Evolutionary conservation across 92 coral and sea anemone genomes (phyloP).

Genomic region (Ricordea florida): DNA sequence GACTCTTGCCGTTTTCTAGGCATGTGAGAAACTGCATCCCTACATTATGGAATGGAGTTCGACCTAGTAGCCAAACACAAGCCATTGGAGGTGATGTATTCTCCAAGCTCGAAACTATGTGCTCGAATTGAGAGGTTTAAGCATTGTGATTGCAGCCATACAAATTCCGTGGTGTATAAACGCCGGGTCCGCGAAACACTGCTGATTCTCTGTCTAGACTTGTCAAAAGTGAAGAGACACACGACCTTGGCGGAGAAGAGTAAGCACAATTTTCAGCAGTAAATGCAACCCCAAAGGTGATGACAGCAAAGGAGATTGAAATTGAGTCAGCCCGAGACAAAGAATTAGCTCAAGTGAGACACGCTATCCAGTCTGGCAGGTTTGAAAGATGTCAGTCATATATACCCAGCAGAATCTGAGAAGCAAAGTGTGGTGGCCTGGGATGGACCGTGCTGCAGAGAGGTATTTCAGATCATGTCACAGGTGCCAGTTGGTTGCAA

Average conservation of each 20-base stretch:
- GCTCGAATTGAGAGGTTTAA: conserved; percentile 48
- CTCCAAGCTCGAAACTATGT: conserved; percentile 32
- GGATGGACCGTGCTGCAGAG: conserved; percentile 49
- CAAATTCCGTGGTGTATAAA: conserved; percentile 17
- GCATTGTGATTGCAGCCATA: conserved; percentile 50
- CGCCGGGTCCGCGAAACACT: conserved; percentile 6
- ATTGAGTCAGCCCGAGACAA: background rate
- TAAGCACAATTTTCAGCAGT: background rate
- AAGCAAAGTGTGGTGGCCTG: conserved; percentile 68
- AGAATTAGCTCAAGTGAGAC: background rate
- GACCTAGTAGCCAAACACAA: conserved; percentile 51
- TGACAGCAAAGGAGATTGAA: background rate
- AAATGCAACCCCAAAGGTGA: background rate
- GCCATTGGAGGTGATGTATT: conserved; percentile 40
- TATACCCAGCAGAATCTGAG: conserved; percentile 47
- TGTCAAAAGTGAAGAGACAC: background rate
- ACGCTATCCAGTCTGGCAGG: conserved; percentile 4
- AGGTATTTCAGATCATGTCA: conserved; percentile 21
- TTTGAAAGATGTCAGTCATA: conserved; percentile 33
- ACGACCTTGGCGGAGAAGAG: background rate
- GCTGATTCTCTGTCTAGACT: background rate
- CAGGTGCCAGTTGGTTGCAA: conserved; percentile 40
- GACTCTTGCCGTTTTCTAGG: too few species aligned
- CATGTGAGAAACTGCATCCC: too few species aligned
- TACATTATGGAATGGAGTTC: conserved; percentile 45